phyloP scores from a whole-genome alignment of 2,888 invertebrate species.

The Seira musarum region DNA sequence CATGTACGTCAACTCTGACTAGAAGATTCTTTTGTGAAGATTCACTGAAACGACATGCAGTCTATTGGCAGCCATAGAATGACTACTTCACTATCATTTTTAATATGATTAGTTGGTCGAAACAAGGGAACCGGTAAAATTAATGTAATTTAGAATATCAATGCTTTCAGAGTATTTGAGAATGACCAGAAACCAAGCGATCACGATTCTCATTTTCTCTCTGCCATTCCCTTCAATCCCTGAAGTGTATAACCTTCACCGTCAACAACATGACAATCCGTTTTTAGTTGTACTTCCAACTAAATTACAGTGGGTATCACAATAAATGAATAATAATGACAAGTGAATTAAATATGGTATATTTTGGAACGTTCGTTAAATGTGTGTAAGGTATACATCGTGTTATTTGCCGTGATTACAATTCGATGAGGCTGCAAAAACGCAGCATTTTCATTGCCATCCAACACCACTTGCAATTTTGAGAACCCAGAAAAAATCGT shows the following conservation, averaged over 20 bases:
- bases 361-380: slow-evolving; percentile 27
- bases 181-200: slow-evolving; percentile 9
- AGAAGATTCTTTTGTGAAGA: background rate
- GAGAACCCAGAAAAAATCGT: background rate
- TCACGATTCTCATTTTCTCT: slow-evolving; percentile 37
- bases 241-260: slow-evolving; percentile 26
- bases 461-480: slow-evolving; percentile 12
- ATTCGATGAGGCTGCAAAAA: slow-evolving; percentile 37
- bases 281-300: background rate
- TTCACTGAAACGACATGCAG: background rate
- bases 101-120: background rate
- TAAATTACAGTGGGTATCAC: background rate
- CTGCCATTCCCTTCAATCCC: slow-evolving; percentile 1
- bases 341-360: background rate
- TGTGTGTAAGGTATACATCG: slow-evolving; percentile 5
- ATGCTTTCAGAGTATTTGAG: background rate
- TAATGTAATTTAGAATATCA: background rate
- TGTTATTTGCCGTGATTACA: background rate
- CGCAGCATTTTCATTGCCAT: slow-evolving; percentile 32
- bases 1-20: background rate
- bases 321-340: slow-evolving; percentile 2
- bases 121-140: slow-evolving; percentile 12
- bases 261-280: slow-evolving; percentile 16
- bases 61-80: background rate
- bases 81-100: background rate